phyloP scores from a whole-genome alignment of 2,113 vertebrate species.

The Tragelaphus scriptus region DNA sequence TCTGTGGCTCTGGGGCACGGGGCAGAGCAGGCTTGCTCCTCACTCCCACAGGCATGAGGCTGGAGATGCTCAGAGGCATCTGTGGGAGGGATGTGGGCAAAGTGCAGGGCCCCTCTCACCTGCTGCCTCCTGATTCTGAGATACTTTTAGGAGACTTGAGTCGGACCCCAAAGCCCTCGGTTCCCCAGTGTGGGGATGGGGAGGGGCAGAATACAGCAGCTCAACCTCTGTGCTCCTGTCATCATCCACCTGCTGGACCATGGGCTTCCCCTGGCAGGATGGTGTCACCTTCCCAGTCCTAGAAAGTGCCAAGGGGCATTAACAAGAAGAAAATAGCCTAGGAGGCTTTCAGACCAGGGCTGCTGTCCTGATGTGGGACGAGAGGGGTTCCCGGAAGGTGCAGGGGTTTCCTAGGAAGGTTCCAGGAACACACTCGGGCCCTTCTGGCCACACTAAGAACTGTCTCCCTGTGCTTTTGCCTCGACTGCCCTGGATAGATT shows the following conservation, averaged over 20 bases:
- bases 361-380: accelerated
- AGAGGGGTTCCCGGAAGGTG: not conserved
- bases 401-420: not conserved
- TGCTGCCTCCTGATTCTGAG: not conserved
- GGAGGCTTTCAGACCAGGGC: not conserved
- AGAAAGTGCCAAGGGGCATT: not conserved
- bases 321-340: not conserved
- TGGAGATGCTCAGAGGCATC: not conserved
- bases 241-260: accelerated
- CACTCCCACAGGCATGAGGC: accelerated
- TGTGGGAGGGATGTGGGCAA: not conserved
- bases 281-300: too few species aligned
- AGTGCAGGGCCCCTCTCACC: accelerated
- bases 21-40: not conserved
- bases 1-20: not conserved
- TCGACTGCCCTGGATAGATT: not conserved
- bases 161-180: accelerated
- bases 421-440: not conserved
- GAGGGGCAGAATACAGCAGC: accelerated
- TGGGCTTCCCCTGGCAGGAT: not conserved
- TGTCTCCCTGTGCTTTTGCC: not conserved
- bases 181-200: accelerated
- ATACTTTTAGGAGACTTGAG: not conserved
- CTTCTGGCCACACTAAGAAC: not conserved
- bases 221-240: not conserved